A percentile compares a stretch with the other conserved stretches of the same genome.
Evolutionary conservation across 2,113 vertebrate genomes (phyloP).

Genomic region (Lagenorhynchus albirostris): DNA sequence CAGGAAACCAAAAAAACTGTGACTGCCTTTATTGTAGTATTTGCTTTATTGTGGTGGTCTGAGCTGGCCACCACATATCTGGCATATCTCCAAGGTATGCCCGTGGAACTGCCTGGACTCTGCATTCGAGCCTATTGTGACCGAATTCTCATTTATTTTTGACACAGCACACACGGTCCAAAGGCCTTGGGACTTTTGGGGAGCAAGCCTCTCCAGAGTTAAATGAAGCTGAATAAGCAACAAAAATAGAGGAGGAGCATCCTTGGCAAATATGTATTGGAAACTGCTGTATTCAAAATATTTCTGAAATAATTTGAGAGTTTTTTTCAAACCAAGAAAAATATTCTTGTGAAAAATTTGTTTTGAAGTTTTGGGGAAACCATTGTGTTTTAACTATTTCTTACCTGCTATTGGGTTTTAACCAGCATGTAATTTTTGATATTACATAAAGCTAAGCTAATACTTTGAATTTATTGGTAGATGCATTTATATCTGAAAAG

Average conservation of each 20-base stretch:
- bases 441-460: not conserved
- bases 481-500: not conserved
- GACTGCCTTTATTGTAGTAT: not conserved
- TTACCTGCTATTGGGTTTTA: not conserved
- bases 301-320: slow-evolving; percentile 2
- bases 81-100: not conserved
- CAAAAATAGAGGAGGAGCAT: not conserved
- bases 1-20: not conserved
- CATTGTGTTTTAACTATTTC: not conserved
- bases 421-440: not conserved
- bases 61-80: not conserved
- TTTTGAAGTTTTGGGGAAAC: not conserved
- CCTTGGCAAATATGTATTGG: not conserved
- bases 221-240: not conserved
- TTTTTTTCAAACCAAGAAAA: not conserved
- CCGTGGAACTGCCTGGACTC: not conserved
- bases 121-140: not conserved
- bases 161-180: not conserved
- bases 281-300: not conserved
- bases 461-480: not conserved
- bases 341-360: not conserved
- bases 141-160: not conserved
- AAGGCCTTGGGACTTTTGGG: not conserved
- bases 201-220: not conserved
- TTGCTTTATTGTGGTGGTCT: not conserved